Evolutionary conservation across 2,797 vertebrate species (phyloP), one percentile per base, ranked within the genome.

Genomic region (Sebastes cheni): DNA sequence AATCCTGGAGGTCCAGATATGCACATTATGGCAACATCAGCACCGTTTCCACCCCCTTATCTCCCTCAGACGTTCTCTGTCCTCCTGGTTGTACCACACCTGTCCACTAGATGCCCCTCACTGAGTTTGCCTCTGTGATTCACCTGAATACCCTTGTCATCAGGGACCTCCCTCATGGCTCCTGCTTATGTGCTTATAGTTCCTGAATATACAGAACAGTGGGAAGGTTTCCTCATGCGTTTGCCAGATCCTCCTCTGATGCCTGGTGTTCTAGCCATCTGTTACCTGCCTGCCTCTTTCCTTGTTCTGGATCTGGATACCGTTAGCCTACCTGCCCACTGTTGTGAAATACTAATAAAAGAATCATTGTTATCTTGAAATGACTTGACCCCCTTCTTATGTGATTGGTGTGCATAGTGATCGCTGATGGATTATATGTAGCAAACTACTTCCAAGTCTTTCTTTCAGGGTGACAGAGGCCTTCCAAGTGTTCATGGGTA

Each of bases 241-340:
- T 34, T 59, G 75, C 70, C 75, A 78, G 70, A 58, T 29, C 27
- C 56, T 14, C 27, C 66, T 4, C 52, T 66, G 64, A 6, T 36
- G 27, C 25, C 34, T 64, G 18, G 29, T 58, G 36, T 42, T 64
- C 20, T 3, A 25, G 32, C 73, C 79, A 76, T 81, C 75, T 82
- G 80, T 64, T 68, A 23, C 13, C 58, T 29, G 22, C 34, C 46
- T 14, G 46, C n/a, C 14, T 46, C 14, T 70, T 23, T 77, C 30
- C 36, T 72, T 25, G 16, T 23, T 46, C 25, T 71, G 42, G 42
- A 46, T 46, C 42, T 46, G 25, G 30, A 10, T 29, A 29, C 30
- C 23, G 23, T 23, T n/a, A 25, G n/a, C n/a, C 50, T 72, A 7
- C 23, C 39, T 32, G 18, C 6, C 1, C 8, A 27, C 58, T 36